Percentiles rank a stretch among this genome's conserved stretches.
Conservation (phyloP, 2,113 vertebrate species). For the Aegithalos caudatus region DNA sequence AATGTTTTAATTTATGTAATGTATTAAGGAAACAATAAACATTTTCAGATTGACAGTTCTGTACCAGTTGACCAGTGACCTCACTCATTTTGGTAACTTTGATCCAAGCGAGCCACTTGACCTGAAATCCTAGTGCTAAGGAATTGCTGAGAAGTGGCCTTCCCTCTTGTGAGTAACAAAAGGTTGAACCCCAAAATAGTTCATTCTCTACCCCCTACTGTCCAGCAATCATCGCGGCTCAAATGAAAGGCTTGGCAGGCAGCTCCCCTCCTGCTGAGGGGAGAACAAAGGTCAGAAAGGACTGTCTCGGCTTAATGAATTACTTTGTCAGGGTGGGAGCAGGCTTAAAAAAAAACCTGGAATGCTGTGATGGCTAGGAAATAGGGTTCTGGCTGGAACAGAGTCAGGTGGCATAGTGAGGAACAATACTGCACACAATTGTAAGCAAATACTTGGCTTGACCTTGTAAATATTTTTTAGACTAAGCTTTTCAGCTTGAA, state of each 20-base stretch:
- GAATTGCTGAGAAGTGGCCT: background rate
- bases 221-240: background rate
- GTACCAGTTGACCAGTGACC: background rate
- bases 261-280: background rate
- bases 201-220: background rate
- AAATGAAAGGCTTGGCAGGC: background rate
- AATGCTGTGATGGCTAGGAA: background rate
- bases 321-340: background rate
- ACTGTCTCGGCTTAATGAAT: constrained; percentile 35
- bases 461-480: background rate
- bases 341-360: background rate
- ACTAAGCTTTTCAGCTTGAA: background rate
- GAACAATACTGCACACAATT: background rate
- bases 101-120: background rate
- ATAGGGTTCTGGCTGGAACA: background rate
- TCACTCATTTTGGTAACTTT: background rate
- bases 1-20: constrained; percentile 33
- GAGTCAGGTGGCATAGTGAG: background rate
- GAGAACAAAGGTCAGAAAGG: constrained; percentile 26
- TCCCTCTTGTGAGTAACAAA: background rate
- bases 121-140: background rate
- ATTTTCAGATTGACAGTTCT: background rate
- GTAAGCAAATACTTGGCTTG: background rate
- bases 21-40: constrained; percentile 58
- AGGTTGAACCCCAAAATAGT: background rate